Evolutionary conservation across 2,113 vertebrate species (phyloP).

Genomic region (Beaufortia kweichowensis): DNA sequence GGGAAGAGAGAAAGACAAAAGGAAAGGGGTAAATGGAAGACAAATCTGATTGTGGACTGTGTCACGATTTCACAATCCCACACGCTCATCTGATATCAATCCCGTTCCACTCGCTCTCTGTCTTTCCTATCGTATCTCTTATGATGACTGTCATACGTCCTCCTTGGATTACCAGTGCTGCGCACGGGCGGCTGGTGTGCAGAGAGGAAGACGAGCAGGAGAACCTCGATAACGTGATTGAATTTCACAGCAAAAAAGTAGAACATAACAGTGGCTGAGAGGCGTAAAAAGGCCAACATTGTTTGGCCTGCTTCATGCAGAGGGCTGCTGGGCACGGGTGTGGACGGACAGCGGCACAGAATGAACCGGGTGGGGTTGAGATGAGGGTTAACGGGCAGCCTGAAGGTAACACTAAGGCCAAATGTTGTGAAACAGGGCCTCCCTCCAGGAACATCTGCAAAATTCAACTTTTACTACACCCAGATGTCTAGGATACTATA

Average conservation of each 20-base stretch:
- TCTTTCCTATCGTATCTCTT: conserved; percentile 45
- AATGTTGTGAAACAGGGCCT: conserved; percentile 1
- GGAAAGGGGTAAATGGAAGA: conserved; percentile 47
- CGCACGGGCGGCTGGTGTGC: conserved; percentile 24
- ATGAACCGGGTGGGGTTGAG: conserved; percentile 7
- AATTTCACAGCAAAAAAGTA: conserved; percentile 69
- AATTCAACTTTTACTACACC: conserved; percentile 38
- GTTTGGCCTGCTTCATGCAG: conserved; percentile 45
- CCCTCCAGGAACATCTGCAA: conserved; percentile 31
- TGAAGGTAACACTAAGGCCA: conserved; percentile 10
- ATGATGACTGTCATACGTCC: conserved; percentile 53
- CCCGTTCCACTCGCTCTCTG: conserved; percentile 45
- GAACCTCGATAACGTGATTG: conserved; percentile 65
- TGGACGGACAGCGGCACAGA: neutral
- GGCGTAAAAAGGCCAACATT: conserved; percentile 62
- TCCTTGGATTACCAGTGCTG: conserved; percentile 57
- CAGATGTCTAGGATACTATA: conserved; percentile 43
- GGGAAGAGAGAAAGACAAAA: conserved; percentile 18
- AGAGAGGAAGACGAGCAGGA: conserved; percentile 52
- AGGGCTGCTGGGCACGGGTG: conserved; percentile 23
- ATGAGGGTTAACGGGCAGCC: neutral
- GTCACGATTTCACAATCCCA: conserved; percentile 41
- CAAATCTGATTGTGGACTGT: conserved; percentile 54
- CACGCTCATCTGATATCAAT: conserved; percentile 60
- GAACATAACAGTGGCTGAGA: conserved; percentile 60